Evolutionary conservation across 2,113 vertebrate species (phyloP).

Genomic region (Miniopterus natalensis): DNA sequence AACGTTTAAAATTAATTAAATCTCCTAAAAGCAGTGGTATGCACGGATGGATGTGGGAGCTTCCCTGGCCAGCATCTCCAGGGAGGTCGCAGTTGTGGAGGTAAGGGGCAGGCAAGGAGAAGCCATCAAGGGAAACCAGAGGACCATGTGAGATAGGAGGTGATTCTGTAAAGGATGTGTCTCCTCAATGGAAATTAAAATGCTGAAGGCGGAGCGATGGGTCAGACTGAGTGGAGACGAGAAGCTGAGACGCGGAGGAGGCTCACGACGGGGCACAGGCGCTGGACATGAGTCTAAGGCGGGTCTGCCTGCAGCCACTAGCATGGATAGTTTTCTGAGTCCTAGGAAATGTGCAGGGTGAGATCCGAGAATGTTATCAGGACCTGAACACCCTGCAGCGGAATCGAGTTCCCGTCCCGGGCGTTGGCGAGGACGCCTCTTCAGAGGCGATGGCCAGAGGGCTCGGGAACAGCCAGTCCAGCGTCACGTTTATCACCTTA

Average conservation of each 20-base stretch:
- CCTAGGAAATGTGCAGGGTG: neutral
- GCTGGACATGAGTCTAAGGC: neutral
- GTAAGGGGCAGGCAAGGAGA: too few relatives aligned
- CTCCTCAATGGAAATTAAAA: too few relatives aligned
- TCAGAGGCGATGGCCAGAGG: neutral
- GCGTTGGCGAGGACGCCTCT: neutral
- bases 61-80: rapidly evolving
- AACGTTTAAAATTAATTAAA: neutral
- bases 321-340: neutral
- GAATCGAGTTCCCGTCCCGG: neutral
- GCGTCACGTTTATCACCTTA: too few relatives aligned
- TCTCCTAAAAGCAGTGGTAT: neutral
- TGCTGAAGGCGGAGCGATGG: rapidly evolving
- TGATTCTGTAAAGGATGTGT: rapidly evolving
- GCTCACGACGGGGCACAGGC: neutral
- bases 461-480: neutral
- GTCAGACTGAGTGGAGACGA: neutral
- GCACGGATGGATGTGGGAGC: neutral
- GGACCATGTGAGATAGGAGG: too few relatives aligned
- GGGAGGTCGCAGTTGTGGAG: neutral
- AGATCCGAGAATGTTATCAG: too few relatives aligned
- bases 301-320: neutral
- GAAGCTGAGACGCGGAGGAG: neutral
- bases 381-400: neutral
- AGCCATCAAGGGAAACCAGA: too few relatives aligned